These are phyloP conservation scores for Plecturocebus donacophilus DNA, from an alignment of 2,113 vertebrate species.

Conservation along the genomic window DNA sequence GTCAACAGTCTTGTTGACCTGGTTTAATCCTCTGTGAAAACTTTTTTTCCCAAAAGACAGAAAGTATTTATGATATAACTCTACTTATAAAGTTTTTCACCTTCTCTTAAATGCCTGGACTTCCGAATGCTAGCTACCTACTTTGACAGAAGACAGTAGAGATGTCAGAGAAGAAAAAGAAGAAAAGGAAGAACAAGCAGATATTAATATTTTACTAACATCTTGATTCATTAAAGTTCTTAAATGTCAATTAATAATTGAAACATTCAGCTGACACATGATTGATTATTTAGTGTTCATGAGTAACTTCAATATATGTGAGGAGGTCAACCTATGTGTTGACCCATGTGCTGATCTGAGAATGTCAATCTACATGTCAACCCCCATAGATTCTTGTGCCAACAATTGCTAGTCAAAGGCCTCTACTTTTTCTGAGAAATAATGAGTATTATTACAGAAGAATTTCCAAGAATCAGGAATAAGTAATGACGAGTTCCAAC, in stretches of 20 bases:
- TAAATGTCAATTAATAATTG: not conserved
- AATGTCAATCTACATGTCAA: not conserved
- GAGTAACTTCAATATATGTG: not conserved
- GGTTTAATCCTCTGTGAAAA: not conserved
- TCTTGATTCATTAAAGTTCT: not conserved
- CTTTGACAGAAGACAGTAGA: not conserved
- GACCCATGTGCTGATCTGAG: too few species aligned
- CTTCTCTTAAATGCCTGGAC: not conserved
- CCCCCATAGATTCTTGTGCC: not conserved
- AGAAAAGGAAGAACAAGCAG: not conserved
- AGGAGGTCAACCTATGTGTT: not conserved
- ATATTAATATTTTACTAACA: not conserved
- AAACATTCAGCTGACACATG: not conserved
- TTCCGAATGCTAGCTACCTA: not conserved
- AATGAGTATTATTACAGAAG: not conserved
- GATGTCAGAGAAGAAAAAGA: not conserved
- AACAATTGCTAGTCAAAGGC: not conserved
- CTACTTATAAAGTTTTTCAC: not conserved
- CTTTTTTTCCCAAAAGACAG: not conserved
- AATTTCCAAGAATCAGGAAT: not conserved
- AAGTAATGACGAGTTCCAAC: not conserved
- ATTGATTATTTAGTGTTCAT: not conserved
- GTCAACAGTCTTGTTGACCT: not conserved
- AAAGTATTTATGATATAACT: not conserved
- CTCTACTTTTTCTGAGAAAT: not conserved